Conservation (phyloP, 2,888 invertebrate genomes). For the Drosophila lacicola region DNA sequence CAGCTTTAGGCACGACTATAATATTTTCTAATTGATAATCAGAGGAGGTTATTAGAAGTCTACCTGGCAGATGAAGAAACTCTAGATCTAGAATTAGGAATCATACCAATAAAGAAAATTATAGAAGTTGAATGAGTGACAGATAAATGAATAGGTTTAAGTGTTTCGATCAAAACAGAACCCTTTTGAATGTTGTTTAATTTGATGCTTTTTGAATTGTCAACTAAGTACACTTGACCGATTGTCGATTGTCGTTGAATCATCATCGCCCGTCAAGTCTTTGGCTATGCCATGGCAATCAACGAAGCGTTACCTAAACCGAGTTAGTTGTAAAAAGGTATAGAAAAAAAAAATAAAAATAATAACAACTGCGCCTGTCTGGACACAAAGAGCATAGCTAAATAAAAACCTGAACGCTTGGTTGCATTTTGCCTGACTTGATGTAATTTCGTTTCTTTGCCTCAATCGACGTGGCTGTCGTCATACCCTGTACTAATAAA, state of each 20-base stretch:
- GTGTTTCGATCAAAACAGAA: too few relatives aligned
- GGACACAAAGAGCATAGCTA: conserved; percentile 70
- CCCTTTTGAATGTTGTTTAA: too few relatives aligned
- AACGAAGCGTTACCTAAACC: conserved; percentile 67
- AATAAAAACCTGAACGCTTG: conserved; percentile 65
- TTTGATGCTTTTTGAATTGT: too few relatives aligned
- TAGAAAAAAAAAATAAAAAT: conserved; percentile 15
- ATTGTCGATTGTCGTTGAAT: conserved; percentile 5
- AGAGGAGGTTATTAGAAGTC: too few relatives aligned
- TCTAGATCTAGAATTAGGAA: too few relatives aligned
- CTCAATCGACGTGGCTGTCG: conserved; percentile 37
- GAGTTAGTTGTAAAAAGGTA: conserved; percentile 60
- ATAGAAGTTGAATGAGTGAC: too few relatives aligned
- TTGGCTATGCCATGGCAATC: conserved; percentile 37
- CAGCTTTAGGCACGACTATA: too few relatives aligned
- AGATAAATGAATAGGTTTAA: too few relatives aligned
- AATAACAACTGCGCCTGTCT: conserved; percentile 56
- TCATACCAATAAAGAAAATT: too few relatives aligned
- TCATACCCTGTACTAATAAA: conserved; percentile 12
- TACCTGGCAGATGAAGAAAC: too few relatives aligned
- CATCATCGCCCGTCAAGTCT: conserved; percentile 26
- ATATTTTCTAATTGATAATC: too few relatives aligned
- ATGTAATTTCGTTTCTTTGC: conserved; percentile 69
- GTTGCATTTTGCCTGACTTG: conserved; percentile 74
- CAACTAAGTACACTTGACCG: conserved; percentile 24